These are phyloP conservation scores for Brachyhypopomus occidentalis DNA, from an alignment of 2,113 vertebrate species.

Conservation along the genomic window DNA sequence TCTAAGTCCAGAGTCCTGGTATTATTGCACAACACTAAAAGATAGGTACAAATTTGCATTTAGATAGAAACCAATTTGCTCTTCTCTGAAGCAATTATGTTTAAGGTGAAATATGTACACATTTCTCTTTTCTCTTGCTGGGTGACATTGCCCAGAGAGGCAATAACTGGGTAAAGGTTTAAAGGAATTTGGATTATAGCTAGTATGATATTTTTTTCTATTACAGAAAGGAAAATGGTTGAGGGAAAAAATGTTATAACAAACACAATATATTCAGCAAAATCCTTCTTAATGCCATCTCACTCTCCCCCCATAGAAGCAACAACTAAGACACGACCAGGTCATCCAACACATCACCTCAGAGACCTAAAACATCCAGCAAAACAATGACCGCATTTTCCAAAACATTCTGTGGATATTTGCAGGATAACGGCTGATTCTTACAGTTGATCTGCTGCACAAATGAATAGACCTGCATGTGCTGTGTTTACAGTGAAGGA, in stretches of 20 bases:
- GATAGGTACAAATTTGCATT: constrained; percentile 61
- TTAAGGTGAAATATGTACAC: constrained; percentile 48
- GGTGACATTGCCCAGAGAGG: constrained; percentile 42
- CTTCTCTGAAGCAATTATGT: constrained; percentile 55
- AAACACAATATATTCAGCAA: not conserved
- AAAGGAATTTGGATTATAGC: constrained; percentile 49
- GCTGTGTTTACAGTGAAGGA: not conserved
- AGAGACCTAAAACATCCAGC: not conserved
- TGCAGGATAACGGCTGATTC: not conserved
- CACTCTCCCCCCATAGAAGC: not conserved
- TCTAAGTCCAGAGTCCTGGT: constrained; percentile 27
- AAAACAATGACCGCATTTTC: not conserved
- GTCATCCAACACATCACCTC: not conserved
- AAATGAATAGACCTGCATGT: not conserved
- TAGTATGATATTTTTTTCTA: constrained; percentile 29
- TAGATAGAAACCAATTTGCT: constrained; percentile 66
- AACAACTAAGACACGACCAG: not conserved
- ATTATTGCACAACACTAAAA: constrained; percentile 26
- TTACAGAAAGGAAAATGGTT: constrained; percentile 22
- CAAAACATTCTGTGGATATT: not conserved
- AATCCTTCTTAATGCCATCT: not conserved
- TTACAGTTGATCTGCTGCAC: not conserved
- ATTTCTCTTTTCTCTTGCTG: constrained; percentile 31
- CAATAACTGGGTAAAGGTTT: constrained; percentile 43
- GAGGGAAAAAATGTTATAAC: constrained; percentile 16